Base-by-base conservation (phyloP, 2,888 invertebrate species). In the Cryptus viduatorius region DNA sequence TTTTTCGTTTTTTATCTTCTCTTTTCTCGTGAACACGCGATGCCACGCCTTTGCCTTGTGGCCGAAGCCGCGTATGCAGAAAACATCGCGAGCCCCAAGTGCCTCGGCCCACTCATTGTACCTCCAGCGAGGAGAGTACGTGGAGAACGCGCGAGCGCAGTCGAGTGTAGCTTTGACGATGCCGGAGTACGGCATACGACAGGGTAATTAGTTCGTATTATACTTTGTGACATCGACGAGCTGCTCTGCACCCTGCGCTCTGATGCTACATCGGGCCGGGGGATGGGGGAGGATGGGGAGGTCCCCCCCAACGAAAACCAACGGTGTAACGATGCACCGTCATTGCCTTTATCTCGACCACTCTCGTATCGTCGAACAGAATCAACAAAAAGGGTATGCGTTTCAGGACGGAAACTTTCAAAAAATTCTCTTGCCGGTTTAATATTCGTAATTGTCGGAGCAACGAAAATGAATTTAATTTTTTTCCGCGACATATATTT, bases 121-220 rank as follows among this genome's bases (percentile, higher is more conserved):
- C 56, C 53, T 29, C 50, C n/a, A 16, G 67, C 72, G 61, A 37
- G 46, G 24, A 37, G 76, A 68, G 68, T 61, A 77, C 61, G 72
- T 48, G 79, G 81, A 69, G 67, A 65, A 61, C 50, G 37, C 86
- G 85, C 90, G 91, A 89, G 89, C 72, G 87, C 87, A 88, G 90
- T 90, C 89, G 89, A 92, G 92, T 89, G 83, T 88, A 87, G 89
- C 93, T 93, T 93, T 93, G 92, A 92, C 88, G 90, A 89, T 68
- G 79, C 85, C 85, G 85, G 37, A 82, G 82, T 72, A 79, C 69
- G 46, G 44, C 65, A 75, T 68, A 82, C 90, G 89, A 90, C 87
- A 89, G 89, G 90, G 91, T 92, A 93, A 93, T 93, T 93, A 93
- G 91, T 92, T 91, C 90, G 89, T 91, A 91, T 93, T 91, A 91